A percentile compares a stretch with the other conserved stretches of the same genome.
phyloP scores from a whole-genome alignment of 1,140 invertebrate genomes.

The Eubasilissa regina region DNA sequence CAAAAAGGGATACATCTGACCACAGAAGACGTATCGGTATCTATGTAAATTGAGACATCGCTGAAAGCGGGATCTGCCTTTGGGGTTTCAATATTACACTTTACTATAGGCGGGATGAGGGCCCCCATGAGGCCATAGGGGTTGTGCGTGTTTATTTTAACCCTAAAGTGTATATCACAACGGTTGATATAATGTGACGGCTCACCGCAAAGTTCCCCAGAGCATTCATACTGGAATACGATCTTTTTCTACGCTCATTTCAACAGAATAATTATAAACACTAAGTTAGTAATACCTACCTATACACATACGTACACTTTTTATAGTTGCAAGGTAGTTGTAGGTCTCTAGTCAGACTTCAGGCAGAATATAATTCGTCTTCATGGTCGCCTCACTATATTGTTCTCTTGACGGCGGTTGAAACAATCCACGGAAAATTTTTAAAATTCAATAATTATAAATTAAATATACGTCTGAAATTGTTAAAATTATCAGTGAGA shows the following conservation, averaged over 20 bases:
- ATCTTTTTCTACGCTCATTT: conserved; percentile 4
- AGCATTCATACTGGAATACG: conserved; percentile 10
- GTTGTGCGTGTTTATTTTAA: conserved; percentile 28
- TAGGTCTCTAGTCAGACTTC: too few relatives aligned
- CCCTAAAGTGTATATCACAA: conserved; percentile 32
- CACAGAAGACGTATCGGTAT: conserved; percentile 49
- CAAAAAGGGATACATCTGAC: conserved; percentile 10
- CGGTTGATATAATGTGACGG: conserved; percentile 31
- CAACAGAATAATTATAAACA: conserved; percentile 2
- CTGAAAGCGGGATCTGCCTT: conserved; percentile 39
- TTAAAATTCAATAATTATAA: too few relatives aligned
- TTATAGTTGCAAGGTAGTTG: too few relatives aligned
- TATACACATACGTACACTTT: too few relatives aligned
- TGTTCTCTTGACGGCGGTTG: too few relatives aligned
- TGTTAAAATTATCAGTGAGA: too few relatives aligned
- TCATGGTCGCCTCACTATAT: too few relatives aligned
- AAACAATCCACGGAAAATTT: too few relatives aligned
- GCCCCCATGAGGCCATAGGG: conserved; percentile 18
- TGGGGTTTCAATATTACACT: conserved; percentile 23
- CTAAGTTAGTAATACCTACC: too few relatives aligned
- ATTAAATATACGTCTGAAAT: too few relatives aligned
- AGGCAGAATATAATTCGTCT: too few relatives aligned
- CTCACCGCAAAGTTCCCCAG: conserved; percentile 25
- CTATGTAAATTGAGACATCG: conserved; percentile 57
- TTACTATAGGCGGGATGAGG: background rate